Evolutionary conservation across 2,888 invertebrate species (phyloP).

Genomic region (Leucoma salicis): DNA sequence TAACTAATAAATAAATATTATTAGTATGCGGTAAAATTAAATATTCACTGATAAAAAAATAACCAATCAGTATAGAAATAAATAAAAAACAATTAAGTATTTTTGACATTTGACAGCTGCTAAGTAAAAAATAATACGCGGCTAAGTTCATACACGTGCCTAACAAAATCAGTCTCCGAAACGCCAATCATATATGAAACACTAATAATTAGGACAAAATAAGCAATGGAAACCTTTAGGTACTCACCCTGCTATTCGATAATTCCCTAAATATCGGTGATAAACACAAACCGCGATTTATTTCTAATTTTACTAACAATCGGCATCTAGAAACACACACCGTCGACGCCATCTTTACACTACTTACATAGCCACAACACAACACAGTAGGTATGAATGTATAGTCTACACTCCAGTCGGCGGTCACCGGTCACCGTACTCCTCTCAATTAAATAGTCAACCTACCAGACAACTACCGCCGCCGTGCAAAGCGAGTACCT

Average conservation of each 20-base stretch:
- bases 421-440: slow-evolving; percentile 35
- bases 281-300: slow-evolving; percentile 82
- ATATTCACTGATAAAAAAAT: too few relatives aligned
- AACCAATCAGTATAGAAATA: too few relatives aligned
- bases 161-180: slow-evolving; percentile 49
- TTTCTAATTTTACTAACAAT: slow-evolving; percentile 83
- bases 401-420: slow-evolving; percentile 26
- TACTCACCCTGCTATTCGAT: slow-evolving; percentile 75
- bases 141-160: slow-evolving; percentile 57
- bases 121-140: slow-evolving; percentile 46
- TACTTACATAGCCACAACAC: slow-evolving; percentile 55
- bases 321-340: slow-evolving; percentile 83
- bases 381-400: slow-evolving; percentile 25
- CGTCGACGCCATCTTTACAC: slow-evolving; percentile 84
- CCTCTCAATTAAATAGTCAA: too few relatives aligned
- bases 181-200: slow-evolving; percentile 60
- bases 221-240: slow-evolving; percentile 33
- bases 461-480: slow-evolving; percentile 34
- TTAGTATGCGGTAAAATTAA: too few relatives aligned
- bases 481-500: slow-evolving; percentile 32
- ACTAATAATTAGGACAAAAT: slow-evolving; percentile 30
- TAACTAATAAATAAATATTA: too few relatives aligned
- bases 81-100: too few relatives aligned
- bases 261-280: slow-evolving; percentile 76
- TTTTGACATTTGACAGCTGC: slow-evolving; percentile 69